These are phyloP conservation scores for Tribolium madens DNA, from an alignment of 1,140 invertebrate species.

Conservation along the genomic window DNA sequence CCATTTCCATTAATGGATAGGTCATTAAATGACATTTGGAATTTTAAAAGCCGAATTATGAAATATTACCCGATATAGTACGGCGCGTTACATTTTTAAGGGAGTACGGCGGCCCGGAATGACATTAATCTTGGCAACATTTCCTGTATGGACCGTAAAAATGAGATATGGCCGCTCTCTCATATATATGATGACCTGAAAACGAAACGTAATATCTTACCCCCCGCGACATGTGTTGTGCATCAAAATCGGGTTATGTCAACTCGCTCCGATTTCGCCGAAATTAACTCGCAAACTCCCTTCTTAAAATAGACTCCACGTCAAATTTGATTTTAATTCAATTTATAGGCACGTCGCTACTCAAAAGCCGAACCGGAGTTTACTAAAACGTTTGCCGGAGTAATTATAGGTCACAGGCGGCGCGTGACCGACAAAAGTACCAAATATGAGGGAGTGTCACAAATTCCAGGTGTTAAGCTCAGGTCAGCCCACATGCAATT, in stretches of 20 bases:
- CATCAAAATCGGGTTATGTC: conserved; percentile 31
- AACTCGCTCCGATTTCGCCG: background rate
- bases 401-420: conserved; percentile 17
- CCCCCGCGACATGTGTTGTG: conserved; percentile 33
- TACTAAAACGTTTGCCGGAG: background rate
- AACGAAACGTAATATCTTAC: conserved; percentile 39
- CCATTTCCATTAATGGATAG: conserved; percentile 45
- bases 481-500: background rate
- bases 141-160: conserved; percentile 58
- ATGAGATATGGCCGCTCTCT: conserved; percentile 52
- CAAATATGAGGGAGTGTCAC: conserved; percentile 26
- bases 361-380: conserved; percentile 4
- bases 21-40: conserved; percentile 54
- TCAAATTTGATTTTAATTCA: conserved; percentile 27
- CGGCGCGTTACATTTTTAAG: conserved; percentile 50
- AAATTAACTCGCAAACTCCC: conserved; percentile 18
- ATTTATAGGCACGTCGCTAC: conserved; percentile 4
- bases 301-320: conserved; percentile 23
- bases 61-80: conserved; percentile 48
- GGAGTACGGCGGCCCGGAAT: conserved; percentile 42
- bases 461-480: conserved; percentile 3
- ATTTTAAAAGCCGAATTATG: conserved; percentile 54
- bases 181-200: conserved; percentile 37
- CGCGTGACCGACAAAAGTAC: conserved; percentile 20
- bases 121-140: conserved; percentile 55